phyloP scores from a whole-genome alignment of 2,888 invertebrate genomes.

The Neoascia interrupta region DNA sequence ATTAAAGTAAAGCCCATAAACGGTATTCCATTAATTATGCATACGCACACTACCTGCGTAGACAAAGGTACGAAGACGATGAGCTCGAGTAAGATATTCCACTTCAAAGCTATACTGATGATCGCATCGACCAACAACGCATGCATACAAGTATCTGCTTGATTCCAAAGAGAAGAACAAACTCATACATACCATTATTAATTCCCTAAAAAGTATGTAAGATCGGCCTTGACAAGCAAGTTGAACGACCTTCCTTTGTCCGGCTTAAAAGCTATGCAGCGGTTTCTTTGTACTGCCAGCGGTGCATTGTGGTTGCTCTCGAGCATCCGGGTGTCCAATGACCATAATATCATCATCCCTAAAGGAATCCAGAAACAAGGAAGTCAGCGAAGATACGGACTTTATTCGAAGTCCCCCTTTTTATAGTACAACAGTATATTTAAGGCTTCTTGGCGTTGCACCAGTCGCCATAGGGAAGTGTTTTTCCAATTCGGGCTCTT shows the following conservation, averaged over 20 bases:
- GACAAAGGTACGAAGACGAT: no score
- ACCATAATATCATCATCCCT: conserved; percentile 16
- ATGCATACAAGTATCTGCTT: neutral
- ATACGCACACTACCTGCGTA: conserved; percentile 4
- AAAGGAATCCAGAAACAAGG: neutral
- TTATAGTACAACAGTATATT: conserved; percentile 12
- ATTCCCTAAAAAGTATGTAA: conserved; percentile 9
- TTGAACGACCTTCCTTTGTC: conserved; percentile 66
- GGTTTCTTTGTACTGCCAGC: conserved; percentile 2
- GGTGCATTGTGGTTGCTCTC: conserved; percentile 1
- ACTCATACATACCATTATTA: neutral
- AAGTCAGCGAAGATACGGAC: neutral
- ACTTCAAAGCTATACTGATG: no score
- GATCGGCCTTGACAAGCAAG: conserved; percentile 48
- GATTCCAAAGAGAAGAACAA: conserved; percentile 3
- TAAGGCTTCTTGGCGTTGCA: neutral
- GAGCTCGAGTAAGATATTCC: no score
- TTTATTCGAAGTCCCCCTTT: conserved; percentile 1
- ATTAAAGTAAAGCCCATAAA: conserved; percentile 31
- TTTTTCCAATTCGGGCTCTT: conserved; percentile 43
- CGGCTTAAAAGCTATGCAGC: conserved; percentile 16
- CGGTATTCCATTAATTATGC: conserved; percentile 48
- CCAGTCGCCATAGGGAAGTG: conserved; percentile 6
- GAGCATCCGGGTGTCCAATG: conserved; percentile 17
- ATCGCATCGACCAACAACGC: neutral